A percentile compares a stretch with the other conserved stretches of the same genome.
Evolutionary conservation across 1,140 invertebrate genomes (phyloP).

Genomic region (Pteromalus puparum): DNA sequence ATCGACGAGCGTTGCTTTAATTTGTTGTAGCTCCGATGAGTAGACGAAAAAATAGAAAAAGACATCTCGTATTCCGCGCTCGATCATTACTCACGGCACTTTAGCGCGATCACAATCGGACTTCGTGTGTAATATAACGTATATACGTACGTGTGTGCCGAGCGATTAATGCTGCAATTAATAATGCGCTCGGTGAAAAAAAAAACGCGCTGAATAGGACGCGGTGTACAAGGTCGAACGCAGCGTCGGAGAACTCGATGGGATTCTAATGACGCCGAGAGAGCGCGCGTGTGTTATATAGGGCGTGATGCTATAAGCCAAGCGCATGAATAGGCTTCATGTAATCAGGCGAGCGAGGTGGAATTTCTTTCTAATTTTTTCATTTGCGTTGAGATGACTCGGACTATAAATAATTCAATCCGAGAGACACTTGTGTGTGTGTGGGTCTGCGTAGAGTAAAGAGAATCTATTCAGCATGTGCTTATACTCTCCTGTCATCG

Average conservation of each 20-base stretch:
- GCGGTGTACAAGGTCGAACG: slow-evolving; percentile 15
- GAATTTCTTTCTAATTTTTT: slow-evolving; percentile 44
- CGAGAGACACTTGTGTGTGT: neutral
- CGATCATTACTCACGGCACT: neutral
- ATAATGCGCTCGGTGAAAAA: neutral
- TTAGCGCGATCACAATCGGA: neutral
- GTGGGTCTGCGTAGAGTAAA: neutral
- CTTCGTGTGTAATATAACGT: neutral
- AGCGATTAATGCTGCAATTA: slow-evolving; percentile 8
- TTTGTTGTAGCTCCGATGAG: neutral
- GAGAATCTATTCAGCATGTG: too few relatives aligned
- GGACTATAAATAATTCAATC: slow-evolving; percentile 24
- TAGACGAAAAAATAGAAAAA: neutral
- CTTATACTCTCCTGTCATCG: too few relatives aligned
- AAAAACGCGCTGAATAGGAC: neutral
- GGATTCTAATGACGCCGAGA: slow-evolving; percentile 19
- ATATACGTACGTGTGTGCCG: neutral
- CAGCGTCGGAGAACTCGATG: neutral
- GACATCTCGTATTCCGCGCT: too few relatives aligned
- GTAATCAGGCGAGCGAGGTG: slow-evolving; percentile 25
- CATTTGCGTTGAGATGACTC: neutral
- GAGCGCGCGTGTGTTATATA: neutral
- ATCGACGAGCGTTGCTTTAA: neutral
- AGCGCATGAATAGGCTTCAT: slow-evolving; percentile 32
- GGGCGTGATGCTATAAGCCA: neutral